Conservation (phyloP, 2,888 invertebrate genomes). For the Paralinhomoeus sp. region DNA sequence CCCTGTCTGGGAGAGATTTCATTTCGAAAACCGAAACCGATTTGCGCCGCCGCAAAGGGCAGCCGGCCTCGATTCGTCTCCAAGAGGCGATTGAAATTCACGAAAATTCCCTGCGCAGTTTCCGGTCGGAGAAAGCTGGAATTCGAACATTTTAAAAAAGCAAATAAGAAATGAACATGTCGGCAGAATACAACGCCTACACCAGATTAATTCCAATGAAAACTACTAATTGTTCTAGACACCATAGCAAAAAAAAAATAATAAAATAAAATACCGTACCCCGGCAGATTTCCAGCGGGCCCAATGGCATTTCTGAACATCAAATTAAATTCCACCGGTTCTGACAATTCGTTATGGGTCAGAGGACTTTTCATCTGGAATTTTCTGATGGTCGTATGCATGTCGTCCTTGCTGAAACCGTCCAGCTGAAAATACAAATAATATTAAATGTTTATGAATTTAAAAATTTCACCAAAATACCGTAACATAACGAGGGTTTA, state of each 20-base stretch:
- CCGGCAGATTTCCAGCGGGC: slow-evolving; percentile 76
- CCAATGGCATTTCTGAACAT: slow-evolving; percentile 98
- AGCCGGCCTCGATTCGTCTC: slow-evolving; percentile 88
- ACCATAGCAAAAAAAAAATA: background rate
- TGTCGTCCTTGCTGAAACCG: slow-evolving; percentile 69
- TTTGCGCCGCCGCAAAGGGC: slow-evolving; percentile 96
- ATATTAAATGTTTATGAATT: too few relatives aligned
- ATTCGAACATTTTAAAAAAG: background rate
- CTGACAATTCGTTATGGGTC: slow-evolving; percentile 72
- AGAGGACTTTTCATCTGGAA: slow-evolving; percentile 82
- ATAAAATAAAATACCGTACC: slow-evolving; percentile 28
- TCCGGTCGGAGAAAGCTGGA: slow-evolving; percentile 69
- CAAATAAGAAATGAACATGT: background rate
- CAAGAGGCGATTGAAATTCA: slow-evolving; percentile 86
- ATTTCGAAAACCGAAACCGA: slow-evolving; percentile 91
- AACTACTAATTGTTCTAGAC: background rate
- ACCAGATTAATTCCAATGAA: background rate
- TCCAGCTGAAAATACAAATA: slow-evolving; percentile 38
- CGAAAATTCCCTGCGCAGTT: slow-evolving; percentile 98
- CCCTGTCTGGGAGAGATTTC: slow-evolving; percentile 97
- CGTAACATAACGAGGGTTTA: too few relatives aligned
- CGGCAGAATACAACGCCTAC: too few relatives aligned
- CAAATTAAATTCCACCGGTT: slow-evolving; percentile 90
- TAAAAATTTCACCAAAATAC: too few relatives aligned
- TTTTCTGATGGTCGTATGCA: slow-evolving; percentile 57